A percentile compares a stretch with the other conserved stretches of the same genome.
phyloP scores from a whole-genome alignment of 1,140 invertebrate genomes.

The Olivierus martensii region DNA sequence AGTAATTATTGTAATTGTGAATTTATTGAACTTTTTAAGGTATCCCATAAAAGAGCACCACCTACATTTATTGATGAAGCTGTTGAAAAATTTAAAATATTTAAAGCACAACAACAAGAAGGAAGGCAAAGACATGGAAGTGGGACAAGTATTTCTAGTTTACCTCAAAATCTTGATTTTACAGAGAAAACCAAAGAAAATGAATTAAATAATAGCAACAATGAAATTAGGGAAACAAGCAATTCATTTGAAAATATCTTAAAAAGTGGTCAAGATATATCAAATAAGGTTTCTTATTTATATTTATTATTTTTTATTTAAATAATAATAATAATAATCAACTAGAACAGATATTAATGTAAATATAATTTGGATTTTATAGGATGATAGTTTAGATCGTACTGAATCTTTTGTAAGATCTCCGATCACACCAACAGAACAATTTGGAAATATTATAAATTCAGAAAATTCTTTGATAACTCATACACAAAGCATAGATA shows the following conservation, averaged over 20 bases:
- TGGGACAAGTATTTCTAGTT: conserved; percentile 26
- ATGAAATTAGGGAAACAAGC: neutral
- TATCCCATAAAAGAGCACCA: conserved; percentile 68
- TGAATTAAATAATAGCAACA: conserved; percentile 4
- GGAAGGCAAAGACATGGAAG: conserved; percentile 25
- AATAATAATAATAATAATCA: too few relatives aligned
- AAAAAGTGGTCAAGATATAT: too few relatives aligned
- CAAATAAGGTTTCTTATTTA: too few relatives aligned
- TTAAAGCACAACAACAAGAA: conserved; percentile 33
- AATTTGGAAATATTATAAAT: neutral
- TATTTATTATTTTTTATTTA: too few relatives aligned
- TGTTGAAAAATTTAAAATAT: conserved; percentile 60
- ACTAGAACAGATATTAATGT: neutral
- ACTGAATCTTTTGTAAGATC: neutral
- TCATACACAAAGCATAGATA: conserved; percentile 22
- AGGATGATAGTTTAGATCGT: neutral
- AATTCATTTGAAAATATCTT: too few relatives aligned
- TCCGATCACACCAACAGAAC: neutral
- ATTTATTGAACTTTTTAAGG: too few relatives aligned
- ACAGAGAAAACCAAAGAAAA: conserved; percentile 3
- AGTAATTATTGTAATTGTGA: too few relatives aligned
- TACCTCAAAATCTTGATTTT: conserved; percentile 19
- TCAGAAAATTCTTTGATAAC: conserved; percentile 15
- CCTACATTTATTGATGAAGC: conserved; percentile 82
- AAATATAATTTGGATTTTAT: neutral